Conservation (phyloP, 1,140 invertebrate species). For the Leptinotarsa texana region DNA sequence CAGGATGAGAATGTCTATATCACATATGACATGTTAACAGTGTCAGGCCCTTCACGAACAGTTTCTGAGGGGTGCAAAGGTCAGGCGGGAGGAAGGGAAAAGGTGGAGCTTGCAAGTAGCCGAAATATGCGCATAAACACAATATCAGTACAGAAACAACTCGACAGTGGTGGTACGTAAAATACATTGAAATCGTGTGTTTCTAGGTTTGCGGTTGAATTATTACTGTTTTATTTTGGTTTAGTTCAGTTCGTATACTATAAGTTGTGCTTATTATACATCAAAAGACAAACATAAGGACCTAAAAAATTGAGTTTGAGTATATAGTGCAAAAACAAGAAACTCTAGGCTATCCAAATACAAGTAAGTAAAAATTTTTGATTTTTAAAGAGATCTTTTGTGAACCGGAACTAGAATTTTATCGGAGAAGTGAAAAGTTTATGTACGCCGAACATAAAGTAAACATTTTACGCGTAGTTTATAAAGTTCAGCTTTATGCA, state of each 20-base stretch:
- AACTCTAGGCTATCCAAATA: not conserved
- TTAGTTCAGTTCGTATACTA: too few relatives aligned
- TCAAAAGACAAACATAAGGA: not conserved
- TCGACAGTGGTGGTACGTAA: not conserved
- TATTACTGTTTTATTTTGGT: too few relatives aligned
- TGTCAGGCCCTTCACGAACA: not conserved
- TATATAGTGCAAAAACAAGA: not conserved
- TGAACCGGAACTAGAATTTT: not conserved
- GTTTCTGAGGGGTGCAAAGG: not conserved
- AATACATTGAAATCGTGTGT: not conserved
- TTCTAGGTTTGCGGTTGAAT: too few relatives aligned
- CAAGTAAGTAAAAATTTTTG: not conserved
- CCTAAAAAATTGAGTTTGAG: not conserved
- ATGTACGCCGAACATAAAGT: too few relatives aligned
- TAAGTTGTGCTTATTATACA: not conserved
- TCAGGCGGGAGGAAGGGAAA: not conserved
- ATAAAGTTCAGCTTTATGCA: not conserved
- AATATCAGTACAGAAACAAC: not conserved
- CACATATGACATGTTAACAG: too few relatives aligned
- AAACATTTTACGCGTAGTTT: not conserved
- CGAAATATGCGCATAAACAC: not conserved
- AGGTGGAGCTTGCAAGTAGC: not conserved
- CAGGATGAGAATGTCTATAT: too few relatives aligned
- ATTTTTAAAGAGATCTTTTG: not conserved
- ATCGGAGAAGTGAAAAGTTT: not conserved